A percentile compares a stretch with the other conserved stretches of the same genome.
phyloP scores from a whole-genome alignment of 2,797 vertebrate species.

The Denticeps clupeoides region DNA sequence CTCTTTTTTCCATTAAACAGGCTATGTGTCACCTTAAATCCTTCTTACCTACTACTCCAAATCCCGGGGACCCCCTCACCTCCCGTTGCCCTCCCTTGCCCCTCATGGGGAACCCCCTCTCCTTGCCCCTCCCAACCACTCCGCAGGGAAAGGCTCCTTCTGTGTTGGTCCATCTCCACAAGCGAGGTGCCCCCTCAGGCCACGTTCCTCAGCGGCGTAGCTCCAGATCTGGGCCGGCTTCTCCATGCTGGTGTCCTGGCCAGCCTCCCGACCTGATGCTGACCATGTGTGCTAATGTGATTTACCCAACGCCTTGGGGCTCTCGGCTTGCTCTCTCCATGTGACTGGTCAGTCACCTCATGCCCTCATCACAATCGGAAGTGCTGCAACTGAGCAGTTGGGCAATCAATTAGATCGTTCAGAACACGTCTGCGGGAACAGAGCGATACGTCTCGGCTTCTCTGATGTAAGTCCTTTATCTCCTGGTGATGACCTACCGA shows the following conservation, averaged over 20 bases:
- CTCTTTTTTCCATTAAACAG: no score
- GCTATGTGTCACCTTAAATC: no score
- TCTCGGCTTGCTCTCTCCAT: constrained; percentile 41
- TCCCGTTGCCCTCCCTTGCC: constrained; percentile 16
- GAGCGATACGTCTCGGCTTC: no score
- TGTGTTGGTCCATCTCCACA: constrained; percentile 33
- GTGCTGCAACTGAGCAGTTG: not conserved
- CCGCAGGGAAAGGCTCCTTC: constrained; percentile 32
- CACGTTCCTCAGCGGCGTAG: constrained; percentile 27
- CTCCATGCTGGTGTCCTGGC: constrained; percentile 31
- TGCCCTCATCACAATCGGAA: constrained; percentile 2
- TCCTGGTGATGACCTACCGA: constrained; percentile 17
- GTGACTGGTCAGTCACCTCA: constrained; percentile 32
- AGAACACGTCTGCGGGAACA: no score
- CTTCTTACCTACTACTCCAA: no score
- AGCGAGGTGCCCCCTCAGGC: constrained; percentile 43
- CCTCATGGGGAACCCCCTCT: constrained; percentile 43
- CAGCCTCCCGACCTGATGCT: constrained; percentile 30
- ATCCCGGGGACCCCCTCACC: not conserved
- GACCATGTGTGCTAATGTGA: constrained; percentile 42
- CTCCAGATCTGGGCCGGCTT: constrained; percentile 17
- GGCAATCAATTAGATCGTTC: constrained; percentile 6
- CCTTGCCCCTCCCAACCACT: constrained; percentile 32
- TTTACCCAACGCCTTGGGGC: constrained; percentile 27
- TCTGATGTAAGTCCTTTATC: no score